phyloP scores from a whole-genome alignment of 2,888 invertebrate genomes.

The Patella ulyssiponensis region DNA sequence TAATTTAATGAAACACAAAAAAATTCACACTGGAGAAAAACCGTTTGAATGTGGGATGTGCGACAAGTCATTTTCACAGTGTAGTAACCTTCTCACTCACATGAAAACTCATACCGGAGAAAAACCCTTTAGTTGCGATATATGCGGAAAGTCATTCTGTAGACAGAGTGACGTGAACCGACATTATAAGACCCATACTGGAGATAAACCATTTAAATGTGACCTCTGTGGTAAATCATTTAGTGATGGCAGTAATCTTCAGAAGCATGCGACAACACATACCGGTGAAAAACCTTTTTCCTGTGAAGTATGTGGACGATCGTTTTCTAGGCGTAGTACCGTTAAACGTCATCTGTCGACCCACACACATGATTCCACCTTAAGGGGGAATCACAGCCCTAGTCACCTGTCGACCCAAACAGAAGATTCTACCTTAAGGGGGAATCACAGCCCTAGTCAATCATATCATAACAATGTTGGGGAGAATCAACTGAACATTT shows the following conservation, averaged over 20 bases:
- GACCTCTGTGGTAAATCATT: neutral
- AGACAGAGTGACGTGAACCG: neutral
- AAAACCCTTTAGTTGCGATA: neutral
- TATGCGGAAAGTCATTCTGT: neutral
- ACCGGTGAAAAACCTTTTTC: neutral
- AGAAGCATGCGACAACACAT: neutral
- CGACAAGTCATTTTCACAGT: conserved; percentile 33
- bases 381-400: no score
- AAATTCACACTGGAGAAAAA: conserved; percentile 76
- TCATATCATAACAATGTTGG: no score
- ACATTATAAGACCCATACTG: neutral
- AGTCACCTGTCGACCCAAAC: no score
- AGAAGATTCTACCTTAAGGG: no score
- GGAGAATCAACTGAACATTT: no score
- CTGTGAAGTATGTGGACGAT: neutral
- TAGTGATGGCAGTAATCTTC: neutral
- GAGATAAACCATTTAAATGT: neutral
- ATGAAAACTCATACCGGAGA: neutral
- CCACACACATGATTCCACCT: no score
- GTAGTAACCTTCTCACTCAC: neutral
- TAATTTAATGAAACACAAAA: conserved; percentile 75
- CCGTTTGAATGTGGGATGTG: conserved; percentile 72
- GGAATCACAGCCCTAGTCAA: no score
- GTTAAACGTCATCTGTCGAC: no score
- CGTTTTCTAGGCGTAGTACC: no score